Percentiles rank a stretch among this genome's conserved stretches.
phyloP scores from a whole-genome alignment of 1,140 invertebrate genomes.

The Geopemphigus sp. region DNA sequence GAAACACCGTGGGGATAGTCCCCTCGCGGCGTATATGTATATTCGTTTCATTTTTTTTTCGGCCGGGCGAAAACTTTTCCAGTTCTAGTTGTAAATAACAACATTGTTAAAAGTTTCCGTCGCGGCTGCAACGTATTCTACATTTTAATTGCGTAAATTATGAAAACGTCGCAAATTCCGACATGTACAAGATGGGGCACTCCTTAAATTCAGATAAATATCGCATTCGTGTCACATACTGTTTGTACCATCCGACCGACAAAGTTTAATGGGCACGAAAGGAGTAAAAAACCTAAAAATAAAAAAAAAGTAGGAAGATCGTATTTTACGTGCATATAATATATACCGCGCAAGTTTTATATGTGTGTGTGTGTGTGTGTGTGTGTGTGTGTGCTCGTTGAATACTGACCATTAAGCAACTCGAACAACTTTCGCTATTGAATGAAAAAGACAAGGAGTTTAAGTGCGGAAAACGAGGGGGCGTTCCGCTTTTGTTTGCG shows the following conservation, averaged over 20 bases:
- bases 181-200: constrained; percentile 10
- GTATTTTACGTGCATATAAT: too few species aligned
- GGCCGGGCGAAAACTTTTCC: constrained; percentile 7
- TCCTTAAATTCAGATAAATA: constrained; percentile 41
- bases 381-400: background rate
- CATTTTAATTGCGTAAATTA: constrained; percentile 45
- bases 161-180: constrained; percentile 14
- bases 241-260: background rate
- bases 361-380: too few species aligned
- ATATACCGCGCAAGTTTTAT: too few species aligned
- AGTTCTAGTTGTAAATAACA: constrained; percentile 35
- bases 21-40: background rate
- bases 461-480: constrained; percentile 24
- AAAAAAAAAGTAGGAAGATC: background rate
- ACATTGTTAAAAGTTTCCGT: constrained; percentile 46
- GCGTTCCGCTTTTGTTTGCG: constrained; percentile 21
- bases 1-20: background rate
- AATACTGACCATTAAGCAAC: constrained; percentile 11
- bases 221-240: constrained; percentile 27
- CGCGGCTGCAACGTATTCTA: background rate
- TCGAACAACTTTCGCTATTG: constrained; percentile 33
- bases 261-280: constrained; percentile 19
- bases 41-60: background rate
- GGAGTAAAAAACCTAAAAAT: background rate
- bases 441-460: constrained; percentile 27